phyloP scores from a whole-genome alignment of 2,113 vertebrate genomes.

The Chaetodon auriga region DNA sequence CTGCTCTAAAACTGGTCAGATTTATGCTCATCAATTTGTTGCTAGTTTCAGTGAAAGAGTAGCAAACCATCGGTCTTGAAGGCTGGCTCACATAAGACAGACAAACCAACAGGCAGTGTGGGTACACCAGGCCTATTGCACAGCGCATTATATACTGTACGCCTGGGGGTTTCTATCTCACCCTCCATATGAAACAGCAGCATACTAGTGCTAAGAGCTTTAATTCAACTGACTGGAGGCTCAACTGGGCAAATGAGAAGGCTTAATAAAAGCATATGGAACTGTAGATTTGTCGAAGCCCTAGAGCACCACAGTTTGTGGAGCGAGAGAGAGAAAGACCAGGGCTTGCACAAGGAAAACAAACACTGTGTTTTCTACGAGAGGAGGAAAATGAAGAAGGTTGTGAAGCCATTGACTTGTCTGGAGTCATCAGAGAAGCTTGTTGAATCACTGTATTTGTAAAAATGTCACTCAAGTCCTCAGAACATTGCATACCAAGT shows the following conservation, averaged over 20 bases:
- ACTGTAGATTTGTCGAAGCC: slow-evolving; percentile 71
- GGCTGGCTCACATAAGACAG: slow-evolving; percentile 13
- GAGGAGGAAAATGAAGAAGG: slow-evolving; percentile 18
- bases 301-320: slow-evolving; percentile 54
- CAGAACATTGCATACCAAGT: not conserved
- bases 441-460: not conserved
- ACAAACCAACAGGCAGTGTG: slow-evolving; percentile 30
- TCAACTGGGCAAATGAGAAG: slow-evolving; percentile 73
- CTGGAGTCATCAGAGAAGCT: slow-evolving; percentile 23
- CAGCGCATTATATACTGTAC: slow-evolving; percentile 59
- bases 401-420: not conserved
- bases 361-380: slow-evolving; percentile 4
- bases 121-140: slow-evolving; percentile 44
- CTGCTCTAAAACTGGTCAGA: not conserved
- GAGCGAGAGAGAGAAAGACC: slow-evolving; percentile 11
- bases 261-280: slow-evolving; percentile 72
- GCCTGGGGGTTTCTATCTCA: slow-evolving; percentile 51
- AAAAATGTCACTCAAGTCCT: not conserved
- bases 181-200: slow-evolving; percentile 60
- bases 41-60: not conserved
- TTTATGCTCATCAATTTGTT: not conserved
- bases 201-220: slow-evolving; percentile 66
- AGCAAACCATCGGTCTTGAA: slow-evolving; percentile 22
- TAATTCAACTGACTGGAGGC: slow-evolving; percentile 75
- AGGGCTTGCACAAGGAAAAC: slow-evolving; percentile 13